Evolutionary conservation across 2,113 vertebrate species (phyloP), one percentile per base, ranked within the genome.

Genomic region (Cervus canadensis): DNA sequence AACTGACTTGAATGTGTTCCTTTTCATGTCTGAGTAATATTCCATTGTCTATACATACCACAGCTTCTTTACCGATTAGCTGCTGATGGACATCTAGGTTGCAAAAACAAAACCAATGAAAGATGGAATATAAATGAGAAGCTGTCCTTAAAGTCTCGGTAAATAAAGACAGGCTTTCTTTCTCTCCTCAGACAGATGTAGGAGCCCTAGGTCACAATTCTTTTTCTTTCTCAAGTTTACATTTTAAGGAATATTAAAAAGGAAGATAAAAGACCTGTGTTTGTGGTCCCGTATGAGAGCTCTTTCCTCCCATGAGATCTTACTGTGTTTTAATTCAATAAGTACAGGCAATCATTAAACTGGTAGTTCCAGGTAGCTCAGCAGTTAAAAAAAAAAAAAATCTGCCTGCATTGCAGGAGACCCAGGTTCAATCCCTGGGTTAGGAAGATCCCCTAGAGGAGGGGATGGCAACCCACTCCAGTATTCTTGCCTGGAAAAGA

Each of bases 161-260:
- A 8, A 54, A 36, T 11, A 5, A 15, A 57, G 16, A 56, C 6
- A 17, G 7, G 6, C 12, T 26, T 45, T 19, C 15, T 33, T 19
- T 16, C 36, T 9, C 19, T 56, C 1, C 5, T n/a, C 2, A 5
- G 26, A 17, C 13, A 7, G 10, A 1, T 0, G 2, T 3, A 3
- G 4, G 36, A 50, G n/a, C 5, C 0, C 0, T 2, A 30, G 6
- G 5, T 26, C 71, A 6, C 25, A 33, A 1, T 0, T 4, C 13
- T 26, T 26, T n/a, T 56, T 54, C 81, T 15, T 36, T 33, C n/a
- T 8, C 12, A 81, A 25, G 36, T 25, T 33, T 10, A 21, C 15
- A 4, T 19, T 25, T 45, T 52, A 60, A 76, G 3, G 21, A 74
- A 33, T 6, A n/a, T 8, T n/a, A 33, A 10, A 13, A 74, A 60